These are phyloP conservation scores for Drosophila pandora DNA, from an alignment of 1,140 invertebrate genomes.

Conservation along the genomic window DNA sequence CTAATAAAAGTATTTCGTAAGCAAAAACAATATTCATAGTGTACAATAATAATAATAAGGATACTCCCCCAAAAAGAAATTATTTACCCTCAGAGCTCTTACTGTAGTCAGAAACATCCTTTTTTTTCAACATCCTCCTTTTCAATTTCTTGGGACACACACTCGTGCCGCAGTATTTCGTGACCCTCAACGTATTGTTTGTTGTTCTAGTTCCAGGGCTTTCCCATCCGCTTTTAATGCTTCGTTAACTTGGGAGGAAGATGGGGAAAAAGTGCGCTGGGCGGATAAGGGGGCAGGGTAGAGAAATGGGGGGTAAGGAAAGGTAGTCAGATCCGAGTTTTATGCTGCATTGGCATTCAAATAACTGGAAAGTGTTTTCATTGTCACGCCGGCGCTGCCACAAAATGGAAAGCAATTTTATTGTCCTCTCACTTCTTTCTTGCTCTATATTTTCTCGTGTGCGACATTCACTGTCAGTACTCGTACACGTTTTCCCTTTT, in stretches of 20 bases:
- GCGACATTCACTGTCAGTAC: constrained; percentile 52
- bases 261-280: neutral
- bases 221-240: constrained; percentile 28
- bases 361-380: constrained; percentile 52
- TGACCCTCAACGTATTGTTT: constrained; percentile 47
- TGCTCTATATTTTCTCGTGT: constrained; percentile 7
- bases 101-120: constrained; percentile 11
- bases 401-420: constrained; percentile 62
- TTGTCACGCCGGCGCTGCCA: constrained; percentile 36
- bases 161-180: constrained; percentile 34
- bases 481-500: constrained; percentile 61
- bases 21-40: neutral
- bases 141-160: constrained; percentile 40
- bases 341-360: constrained; percentile 58
- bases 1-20: too few species aligned
- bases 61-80: neutral
- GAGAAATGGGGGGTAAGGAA: neutral
- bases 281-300: neutral
- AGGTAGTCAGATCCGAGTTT: constrained; percentile 23
- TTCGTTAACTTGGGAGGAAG: constrained; percentile 17
- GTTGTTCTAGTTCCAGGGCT: constrained; percentile 47
- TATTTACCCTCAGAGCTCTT: neutral
- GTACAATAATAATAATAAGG: too few species aligned
- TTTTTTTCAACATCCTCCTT: too few species aligned
- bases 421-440: constrained; percentile 25